Conservation (phyloP, 2,113 vertebrate genomes). For the Aythya baeri region DNA sequence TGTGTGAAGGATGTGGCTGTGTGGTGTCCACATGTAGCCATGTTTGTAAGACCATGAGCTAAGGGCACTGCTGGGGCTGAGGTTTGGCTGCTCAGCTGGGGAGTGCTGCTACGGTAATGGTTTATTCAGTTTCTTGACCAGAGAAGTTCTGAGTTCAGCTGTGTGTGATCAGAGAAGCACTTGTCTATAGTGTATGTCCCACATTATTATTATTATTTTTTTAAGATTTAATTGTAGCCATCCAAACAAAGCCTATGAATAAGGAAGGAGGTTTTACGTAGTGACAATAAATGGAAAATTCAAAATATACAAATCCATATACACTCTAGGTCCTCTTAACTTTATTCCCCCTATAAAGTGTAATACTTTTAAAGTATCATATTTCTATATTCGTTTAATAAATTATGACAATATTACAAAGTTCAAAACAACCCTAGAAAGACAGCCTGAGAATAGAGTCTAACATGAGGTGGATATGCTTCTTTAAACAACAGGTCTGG, state of each 20-base stretch:
- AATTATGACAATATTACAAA: background rate
- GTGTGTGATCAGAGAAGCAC: fast-evolving
- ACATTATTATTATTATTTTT: background rate
- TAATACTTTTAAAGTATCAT: background rate
- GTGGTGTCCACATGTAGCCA: fast-evolving
- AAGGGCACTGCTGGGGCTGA: background rate
- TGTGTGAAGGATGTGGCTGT: fast-evolving
- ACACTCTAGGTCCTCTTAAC: background rate
- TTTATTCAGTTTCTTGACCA: background rate
- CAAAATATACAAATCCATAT: background rate
- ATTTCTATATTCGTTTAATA: background rate
- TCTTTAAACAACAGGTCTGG: background rate
- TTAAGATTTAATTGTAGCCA: background rate
- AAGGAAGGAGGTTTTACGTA: background rate
- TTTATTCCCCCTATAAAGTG: background rate
- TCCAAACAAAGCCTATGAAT: background rate
- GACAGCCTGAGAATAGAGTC: background rate
- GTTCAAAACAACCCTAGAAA: background rate
- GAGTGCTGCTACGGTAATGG: fast-evolving
- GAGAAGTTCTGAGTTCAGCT: background rate
- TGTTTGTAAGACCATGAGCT: fast-evolving
- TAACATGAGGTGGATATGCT: background rate
- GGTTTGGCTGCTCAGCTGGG: background rate
- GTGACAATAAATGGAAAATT: background rate
- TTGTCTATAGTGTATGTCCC: background rate